Evolutionary conservation across 2,888 invertebrate genomes (phyloP).

Genomic region (Cynaeus angustus): DNA sequence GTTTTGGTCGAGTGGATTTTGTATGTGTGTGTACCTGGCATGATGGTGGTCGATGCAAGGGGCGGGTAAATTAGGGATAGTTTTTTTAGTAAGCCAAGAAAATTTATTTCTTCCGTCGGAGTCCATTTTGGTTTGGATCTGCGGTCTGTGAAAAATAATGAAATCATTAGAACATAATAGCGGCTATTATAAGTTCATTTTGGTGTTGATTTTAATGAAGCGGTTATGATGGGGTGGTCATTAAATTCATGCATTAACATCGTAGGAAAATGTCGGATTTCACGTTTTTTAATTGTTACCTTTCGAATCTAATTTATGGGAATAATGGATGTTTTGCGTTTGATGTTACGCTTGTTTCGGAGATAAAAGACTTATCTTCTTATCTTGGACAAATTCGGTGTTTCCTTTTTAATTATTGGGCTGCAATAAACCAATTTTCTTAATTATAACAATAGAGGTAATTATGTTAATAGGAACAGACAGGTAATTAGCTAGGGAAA

Average conservation of each 20-base stretch:
- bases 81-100: slow-evolving; percentile 58
- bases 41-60: slow-evolving; percentile 56
- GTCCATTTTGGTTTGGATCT: slow-evolving; percentile 61
- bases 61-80: slow-evolving; percentile 61
- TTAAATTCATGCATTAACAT: slow-evolving; percentile 21
- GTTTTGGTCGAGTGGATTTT: slow-evolving; percentile 6
- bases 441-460: slow-evolving; percentile 41
- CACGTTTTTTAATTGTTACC: slow-evolving; percentile 34
- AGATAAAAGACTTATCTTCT: slow-evolving; percentile 31
- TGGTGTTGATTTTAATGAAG: slow-evolving; percentile 47
- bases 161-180: slow-evolving; percentile 48
- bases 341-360: slow-evolving; percentile 23
- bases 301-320: slow-evolving; percentile 43
- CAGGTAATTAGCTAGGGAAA: slow-evolving; percentile 36
- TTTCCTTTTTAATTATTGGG: slow-evolving; percentile 43
- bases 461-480: slow-evolving; percentile 37
- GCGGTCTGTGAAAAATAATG: slow-evolving; percentile 39
- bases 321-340: slow-evolving; percentile 30
- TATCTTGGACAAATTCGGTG: slow-evolving; percentile 44
- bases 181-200: slow-evolving; percentile 50
- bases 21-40: slow-evolving; percentile 19
- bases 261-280: slow-evolving; percentile 31
- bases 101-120: slow-evolving; percentile 62
- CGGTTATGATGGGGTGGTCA: slow-evolving; percentile 43
- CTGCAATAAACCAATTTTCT: slow-evolving; percentile 38